These are phyloP conservation scores for Indri indri DNA, from an alignment of 2,113 vertebrate genomes.

Conservation along the genomic window DNA sequence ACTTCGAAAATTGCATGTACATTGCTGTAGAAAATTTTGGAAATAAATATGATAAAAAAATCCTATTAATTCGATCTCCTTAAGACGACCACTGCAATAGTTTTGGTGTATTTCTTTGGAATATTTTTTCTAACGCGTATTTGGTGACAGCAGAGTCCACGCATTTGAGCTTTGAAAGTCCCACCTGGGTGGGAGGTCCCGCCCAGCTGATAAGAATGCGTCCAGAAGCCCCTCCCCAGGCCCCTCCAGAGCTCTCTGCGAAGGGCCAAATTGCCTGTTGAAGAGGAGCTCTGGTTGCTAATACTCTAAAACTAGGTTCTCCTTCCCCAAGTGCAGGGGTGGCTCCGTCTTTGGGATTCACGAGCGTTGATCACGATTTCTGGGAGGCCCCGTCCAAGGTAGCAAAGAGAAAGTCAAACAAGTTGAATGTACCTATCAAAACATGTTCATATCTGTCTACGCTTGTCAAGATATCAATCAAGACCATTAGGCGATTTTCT, in stretches of 20 bases:
- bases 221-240: accelerated
- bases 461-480: background rate
- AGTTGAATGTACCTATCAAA: background rate
- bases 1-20: background rate
- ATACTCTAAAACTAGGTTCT: accelerated
- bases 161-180: no score
- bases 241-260: background rate
- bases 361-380: background rate
- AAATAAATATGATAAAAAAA: background rate
- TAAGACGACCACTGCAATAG: background rate
- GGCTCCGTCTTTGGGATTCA: background rate
- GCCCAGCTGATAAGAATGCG: background rate
- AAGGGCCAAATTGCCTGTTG: background rate
- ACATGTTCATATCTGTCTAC: background rate
- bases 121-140: background rate
- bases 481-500: background rate
- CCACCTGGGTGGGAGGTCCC: background rate
- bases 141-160: background rate
- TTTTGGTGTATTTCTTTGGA: background rate
- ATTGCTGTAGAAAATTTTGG: background rate
- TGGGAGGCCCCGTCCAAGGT: background rate
- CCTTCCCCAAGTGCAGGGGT: background rate
- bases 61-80: background rate
- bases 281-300: accelerated
- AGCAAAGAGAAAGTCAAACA: background rate